These are phyloP conservation scores for Carollia perspicillata DNA, from an alignment of 2,113 vertebrate genomes.

Conservation along the genomic window DNA sequence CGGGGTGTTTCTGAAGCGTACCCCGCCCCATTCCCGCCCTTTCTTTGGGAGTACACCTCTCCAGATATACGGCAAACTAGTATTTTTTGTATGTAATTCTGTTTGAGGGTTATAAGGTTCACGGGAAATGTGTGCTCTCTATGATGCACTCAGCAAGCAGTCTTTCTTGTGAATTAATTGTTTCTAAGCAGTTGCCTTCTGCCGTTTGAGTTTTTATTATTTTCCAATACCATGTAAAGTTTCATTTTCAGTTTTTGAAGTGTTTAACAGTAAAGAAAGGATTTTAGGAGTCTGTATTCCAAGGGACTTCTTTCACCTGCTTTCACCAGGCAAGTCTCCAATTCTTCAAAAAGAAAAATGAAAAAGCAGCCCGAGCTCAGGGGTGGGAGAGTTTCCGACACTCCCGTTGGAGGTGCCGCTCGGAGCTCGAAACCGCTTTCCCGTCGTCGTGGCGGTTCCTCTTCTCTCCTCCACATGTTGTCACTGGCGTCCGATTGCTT, in stretches of 20 bases:
- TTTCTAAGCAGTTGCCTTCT: not conserved
- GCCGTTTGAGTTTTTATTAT: not conserved
- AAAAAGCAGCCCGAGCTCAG: no score
- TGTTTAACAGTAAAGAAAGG: not conserved
- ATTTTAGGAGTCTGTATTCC: not conserved
- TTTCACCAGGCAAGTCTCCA: not conserved
- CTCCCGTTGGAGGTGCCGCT: not conserved
- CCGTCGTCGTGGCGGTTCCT: rapidly evolving
- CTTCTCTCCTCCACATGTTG: rapidly evolving
- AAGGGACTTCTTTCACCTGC: not conserved
- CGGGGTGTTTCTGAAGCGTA: not conserved
- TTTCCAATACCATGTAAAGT: not conserved
- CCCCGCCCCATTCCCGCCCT: not conserved
- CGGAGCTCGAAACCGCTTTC: no score
- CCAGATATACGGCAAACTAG: not conserved
- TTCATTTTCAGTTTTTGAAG: not conserved
- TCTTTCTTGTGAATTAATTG: not conserved
- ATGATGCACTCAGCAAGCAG: not conserved
- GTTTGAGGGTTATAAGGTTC: not conserved
- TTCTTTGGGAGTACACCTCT: not conserved
- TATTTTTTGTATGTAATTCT: not conserved
- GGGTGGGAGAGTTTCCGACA: rapidly evolving
- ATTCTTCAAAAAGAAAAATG: not conserved
- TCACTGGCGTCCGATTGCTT: rapidly evolving
- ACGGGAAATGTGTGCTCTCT: not conserved